Base-by-base conservation (phyloP, 2,888 invertebrate species). In the Tachystola acroxantha region DNA sequence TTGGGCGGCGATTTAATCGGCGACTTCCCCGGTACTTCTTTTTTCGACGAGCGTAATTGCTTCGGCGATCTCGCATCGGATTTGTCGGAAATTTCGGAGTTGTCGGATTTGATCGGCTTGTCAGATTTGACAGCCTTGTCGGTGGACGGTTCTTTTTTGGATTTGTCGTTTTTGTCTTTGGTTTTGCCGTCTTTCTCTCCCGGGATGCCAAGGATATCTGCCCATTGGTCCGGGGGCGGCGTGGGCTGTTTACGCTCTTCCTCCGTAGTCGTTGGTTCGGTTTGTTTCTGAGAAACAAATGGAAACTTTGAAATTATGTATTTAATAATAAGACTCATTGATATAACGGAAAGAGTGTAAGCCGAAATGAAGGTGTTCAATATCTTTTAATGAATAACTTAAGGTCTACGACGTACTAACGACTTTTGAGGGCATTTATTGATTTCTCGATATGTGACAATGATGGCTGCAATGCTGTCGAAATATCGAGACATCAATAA, bases 201-300 rank as follows among this genome's bases (percentile, higher is more conserved):
- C 0, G 85, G 84, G 1, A 86, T 81, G 46, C 84, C 85, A 14
- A 86, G 72, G 7, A 86, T 86, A 22, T 85, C 85, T 2, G 85
- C 82, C 85, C 85, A 84, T 43, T 82, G 80, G 60, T 86, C 85
- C 0, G 81, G 85, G 0, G 85, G 85, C 0, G 85, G 85, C 0
- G 84, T 85, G 2, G 85, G 85, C 46, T 85, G 81, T 40, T 77
- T 80, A n/a, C 58, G 48, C 12, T 77, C 77, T 0, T 78, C 78
- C 32, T 78, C 81, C 0, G 26, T 65, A 60, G 27, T n/a, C 0
- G 63, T 48, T 4, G 54, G 46, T 10, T 26, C 3, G n/a, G 48
- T 55, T 46, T 52, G 53, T 34, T 19, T 12, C 4, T 13, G 29
- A 5, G 7, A 22, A 33, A 29, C 7, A 22, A 33, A 29, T 3